A percentile compares a stretch with the other conserved stretches of the same genome.
Conservation (phyloP, 2,888 invertebrate species). For the Andricus quercusramuli region DNA sequence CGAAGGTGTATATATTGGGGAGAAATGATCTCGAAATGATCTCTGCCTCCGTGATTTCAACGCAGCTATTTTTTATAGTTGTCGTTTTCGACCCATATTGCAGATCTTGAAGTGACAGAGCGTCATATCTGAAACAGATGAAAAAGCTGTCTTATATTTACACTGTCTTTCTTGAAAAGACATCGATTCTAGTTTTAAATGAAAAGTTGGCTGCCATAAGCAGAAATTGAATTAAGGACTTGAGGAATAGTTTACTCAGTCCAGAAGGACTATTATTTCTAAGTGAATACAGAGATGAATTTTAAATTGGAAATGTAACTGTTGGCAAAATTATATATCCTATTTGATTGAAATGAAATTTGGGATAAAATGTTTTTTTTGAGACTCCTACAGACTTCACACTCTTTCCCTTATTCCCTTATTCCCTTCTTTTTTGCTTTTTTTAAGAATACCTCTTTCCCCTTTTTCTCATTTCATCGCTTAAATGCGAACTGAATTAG, state of each 20-base stretch:
- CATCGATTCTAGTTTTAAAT: not conserved
- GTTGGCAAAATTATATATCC: no score
- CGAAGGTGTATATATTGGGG: not conserved
- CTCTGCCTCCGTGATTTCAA: constrained; percentile 74
- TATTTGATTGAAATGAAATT: not conserved
- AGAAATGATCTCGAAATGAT: constrained; percentile 68
- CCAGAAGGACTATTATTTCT: not conserved
- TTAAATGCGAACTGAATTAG: no score
- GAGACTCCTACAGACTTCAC: no score
- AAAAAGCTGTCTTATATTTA: constrained; percentile 31
- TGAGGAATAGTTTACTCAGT: not conserved
- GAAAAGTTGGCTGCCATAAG: not conserved
- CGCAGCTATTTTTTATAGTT: constrained; percentile 72
- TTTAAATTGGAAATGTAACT: no score
- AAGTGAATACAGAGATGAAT: no score
- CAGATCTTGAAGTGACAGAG: constrained; percentile 86
- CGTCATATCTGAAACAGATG: constrained; percentile 81
- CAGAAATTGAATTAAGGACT: not conserved
- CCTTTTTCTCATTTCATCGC: no score
- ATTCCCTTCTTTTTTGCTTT: no score
- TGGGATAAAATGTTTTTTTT: not conserved
- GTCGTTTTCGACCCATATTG: constrained; percentile 84
- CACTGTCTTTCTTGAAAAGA: not conserved
- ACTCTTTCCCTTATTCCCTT: no score
- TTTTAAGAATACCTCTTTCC: no score